phyloP scores from a whole-genome alignment of 2,888 invertebrate species.

The Palloptera scutellata region DNA sequence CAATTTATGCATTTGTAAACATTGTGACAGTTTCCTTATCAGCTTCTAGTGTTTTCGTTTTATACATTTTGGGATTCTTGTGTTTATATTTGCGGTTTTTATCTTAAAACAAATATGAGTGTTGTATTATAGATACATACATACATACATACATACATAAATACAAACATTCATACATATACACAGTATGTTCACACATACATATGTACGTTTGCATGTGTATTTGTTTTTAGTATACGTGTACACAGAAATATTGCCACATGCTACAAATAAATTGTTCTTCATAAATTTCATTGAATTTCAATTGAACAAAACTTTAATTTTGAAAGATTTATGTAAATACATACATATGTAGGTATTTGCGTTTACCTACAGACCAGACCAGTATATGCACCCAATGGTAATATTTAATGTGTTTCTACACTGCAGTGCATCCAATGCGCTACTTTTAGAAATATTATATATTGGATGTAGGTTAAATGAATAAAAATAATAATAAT shows the following conservation, averaged over 20 bases:
- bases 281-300: too few relatives aligned
- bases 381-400: too few relatives aligned
- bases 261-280: too few relatives aligned
- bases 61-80: neutral
- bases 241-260: too few relatives aligned
- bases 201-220: neutral
- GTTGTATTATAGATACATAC: slow-evolving; percentile 5
- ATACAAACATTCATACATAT: slow-evolving; percentile 6
- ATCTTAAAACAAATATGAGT: neutral
- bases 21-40: slow-evolving; percentile 12
- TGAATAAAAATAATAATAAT: neutral
- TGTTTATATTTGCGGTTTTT: slow-evolving; percentile 5
- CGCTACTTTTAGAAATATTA: neutral
- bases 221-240: neutral
- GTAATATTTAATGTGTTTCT: too few relatives aligned
- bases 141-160: slow-evolving; percentile 8
- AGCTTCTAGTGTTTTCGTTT: neutral
- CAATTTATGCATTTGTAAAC: neutral
- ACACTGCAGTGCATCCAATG: too few relatives aligned
- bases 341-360: too few relatives aligned
- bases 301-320: too few relatives aligned
- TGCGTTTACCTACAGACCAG: too few relatives aligned
- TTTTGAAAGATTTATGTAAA: too few relatives aligned
- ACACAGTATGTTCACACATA: neutral
- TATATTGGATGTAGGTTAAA: slow-evolving; percentile 1